These are phyloP conservation scores for Cladopsammia gracilis DNA, from an alignment of 64 coral and sea anemone genomes.

Conservation along the genomic window DNA sequence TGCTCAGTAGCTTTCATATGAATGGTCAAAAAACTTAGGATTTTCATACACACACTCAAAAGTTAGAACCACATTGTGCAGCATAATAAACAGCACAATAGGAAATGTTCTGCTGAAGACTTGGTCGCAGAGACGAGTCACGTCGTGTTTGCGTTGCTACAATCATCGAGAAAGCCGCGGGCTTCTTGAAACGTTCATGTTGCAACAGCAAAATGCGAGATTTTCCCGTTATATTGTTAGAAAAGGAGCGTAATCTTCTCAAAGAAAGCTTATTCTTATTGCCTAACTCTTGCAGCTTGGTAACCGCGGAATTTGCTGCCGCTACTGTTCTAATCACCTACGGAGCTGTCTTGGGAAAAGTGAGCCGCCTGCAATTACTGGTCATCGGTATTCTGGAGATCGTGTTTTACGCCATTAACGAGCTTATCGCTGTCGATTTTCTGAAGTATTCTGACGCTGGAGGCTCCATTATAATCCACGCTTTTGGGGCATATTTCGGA, in stretches of 20 bases:
- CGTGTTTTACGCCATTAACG: slow-evolving; percentile 86
- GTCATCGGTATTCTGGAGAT: slow-evolving; percentile 84
- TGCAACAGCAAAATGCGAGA: no score
- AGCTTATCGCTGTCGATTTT: slow-evolving; percentile 72
- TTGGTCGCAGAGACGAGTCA: no score
- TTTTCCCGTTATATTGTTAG: no score
- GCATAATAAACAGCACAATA: no score
- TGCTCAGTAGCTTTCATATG: no score
- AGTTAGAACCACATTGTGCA: no score
- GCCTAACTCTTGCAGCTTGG: slow-evolving; percentile 29
- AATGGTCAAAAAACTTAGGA: no score
- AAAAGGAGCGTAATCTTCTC: neutral
- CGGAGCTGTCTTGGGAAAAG: slow-evolving; percentile 94
- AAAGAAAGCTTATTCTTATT: neutral
- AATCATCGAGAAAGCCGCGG: no score
- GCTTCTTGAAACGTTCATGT: no score
- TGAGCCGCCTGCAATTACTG: slow-evolving; percentile 90
- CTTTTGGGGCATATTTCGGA: slow-evolving; percentile 93
- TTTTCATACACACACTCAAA: no score
- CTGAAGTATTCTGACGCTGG: slow-evolving; percentile 92
- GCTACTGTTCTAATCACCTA: slow-evolving; percentile 90
- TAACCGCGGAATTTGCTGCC: slow-evolving; percentile 81
- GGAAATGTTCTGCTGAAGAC: no score
- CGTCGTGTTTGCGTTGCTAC: no score
- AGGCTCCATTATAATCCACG: slow-evolving; percentile 89